Evolutionary conservation across 2,888 invertebrate species (phyloP), one percentile per base, ranked within the genome.

Genomic region (Mechanitis messenoides): DNA sequence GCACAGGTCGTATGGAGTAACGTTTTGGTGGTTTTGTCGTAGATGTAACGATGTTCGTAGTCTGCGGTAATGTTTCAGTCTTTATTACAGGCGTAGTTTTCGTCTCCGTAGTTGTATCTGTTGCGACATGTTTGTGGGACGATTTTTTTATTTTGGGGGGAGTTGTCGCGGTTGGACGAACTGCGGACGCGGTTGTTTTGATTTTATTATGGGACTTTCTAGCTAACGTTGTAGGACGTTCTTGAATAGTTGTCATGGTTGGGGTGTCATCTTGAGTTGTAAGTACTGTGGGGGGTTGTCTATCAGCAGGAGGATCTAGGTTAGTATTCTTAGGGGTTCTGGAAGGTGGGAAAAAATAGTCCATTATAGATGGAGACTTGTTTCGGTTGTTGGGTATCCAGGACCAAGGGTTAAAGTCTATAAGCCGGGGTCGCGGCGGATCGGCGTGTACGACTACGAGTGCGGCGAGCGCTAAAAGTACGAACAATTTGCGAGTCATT

Each of bases 1-100:
- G 80, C 72, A 87, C 80, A 64, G 85, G 86, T 71, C 90, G 86
- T 65, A 92, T 92, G 56, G 91, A 90, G 69, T 92, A 92, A 71
- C 89, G 87, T 72, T 91, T 89, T 62, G 91, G 87, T 55, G 92
- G 87, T 61, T 85, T 81, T 67, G 79, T 79, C 58, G 87, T 84
- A 61, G 83, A 72, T 38, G 71, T 79, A 55, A 81, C 79, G 59
- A 79, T 78, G 73, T 79, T 85, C 55, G 81, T 77, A 55, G 78
- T 78, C 56, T 80, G 75, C 56, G 74, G 72, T 42, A 71, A 74
- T 60, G 75, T 71, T 62, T 86, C 84, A 33, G 76, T 76, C 77
- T 80, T 88, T 45, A 72, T 68, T 20, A 81, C 79, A 71, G 81
- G 83, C 33, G 83, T 85, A 56, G 78, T 79, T 79, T 83, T 86